These are phyloP conservation scores for Octopus sinensis DNA, from an alignment of 1,140 invertebrate species.

Conservation along the genomic window DNA sequence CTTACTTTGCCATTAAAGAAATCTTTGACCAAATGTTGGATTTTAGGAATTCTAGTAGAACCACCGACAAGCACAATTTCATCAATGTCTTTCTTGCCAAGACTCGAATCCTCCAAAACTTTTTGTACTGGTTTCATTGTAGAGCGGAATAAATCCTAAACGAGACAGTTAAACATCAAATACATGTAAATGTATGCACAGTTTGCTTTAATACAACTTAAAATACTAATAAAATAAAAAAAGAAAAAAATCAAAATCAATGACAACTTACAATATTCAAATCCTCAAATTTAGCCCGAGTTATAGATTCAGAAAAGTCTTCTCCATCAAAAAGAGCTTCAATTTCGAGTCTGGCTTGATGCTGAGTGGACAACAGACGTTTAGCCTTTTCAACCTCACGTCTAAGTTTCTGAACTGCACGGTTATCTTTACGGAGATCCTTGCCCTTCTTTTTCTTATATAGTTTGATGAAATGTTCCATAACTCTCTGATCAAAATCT, in stretches of 20 bases:
- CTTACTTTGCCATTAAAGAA: constrained; percentile 74
- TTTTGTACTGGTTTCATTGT: constrained; percentile 90
- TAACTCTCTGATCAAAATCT: constrained; percentile 97
- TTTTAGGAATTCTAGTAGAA: constrained; percentile 97
- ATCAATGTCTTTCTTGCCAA: constrained; percentile 98
- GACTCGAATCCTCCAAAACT: constrained; percentile 90
- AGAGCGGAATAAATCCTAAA: constrained; percentile 87
- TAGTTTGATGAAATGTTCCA: constrained; percentile 97
- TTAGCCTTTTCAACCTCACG: constrained; percentile 98
- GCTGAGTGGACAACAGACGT: constrained; percentile 88
- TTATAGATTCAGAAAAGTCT: constrained; percentile 98
- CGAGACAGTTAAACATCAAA: constrained; percentile 16
- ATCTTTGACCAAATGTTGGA: constrained; percentile 97
- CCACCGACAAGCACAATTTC: constrained; percentile 99
- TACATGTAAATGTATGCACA: neutral
- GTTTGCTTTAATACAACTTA: neutral
- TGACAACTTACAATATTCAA: constrained; percentile 79
- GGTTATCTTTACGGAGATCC: constrained; percentile 89
- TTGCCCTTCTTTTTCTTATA: constrained; percentile 99
- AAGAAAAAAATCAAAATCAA: constrained; percentile 7
- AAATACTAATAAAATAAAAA: neutral
- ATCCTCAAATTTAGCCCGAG: constrained; percentile 98
- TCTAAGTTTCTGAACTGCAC: constrained; percentile 92
- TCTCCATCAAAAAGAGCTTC: constrained; percentile 99
- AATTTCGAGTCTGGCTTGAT: constrained; percentile 97